These are phyloP conservation scores for Cremastobaeus sp. DNA, from an alignment of 2,888 invertebrate species.

Conservation along the genomic window DNA sequence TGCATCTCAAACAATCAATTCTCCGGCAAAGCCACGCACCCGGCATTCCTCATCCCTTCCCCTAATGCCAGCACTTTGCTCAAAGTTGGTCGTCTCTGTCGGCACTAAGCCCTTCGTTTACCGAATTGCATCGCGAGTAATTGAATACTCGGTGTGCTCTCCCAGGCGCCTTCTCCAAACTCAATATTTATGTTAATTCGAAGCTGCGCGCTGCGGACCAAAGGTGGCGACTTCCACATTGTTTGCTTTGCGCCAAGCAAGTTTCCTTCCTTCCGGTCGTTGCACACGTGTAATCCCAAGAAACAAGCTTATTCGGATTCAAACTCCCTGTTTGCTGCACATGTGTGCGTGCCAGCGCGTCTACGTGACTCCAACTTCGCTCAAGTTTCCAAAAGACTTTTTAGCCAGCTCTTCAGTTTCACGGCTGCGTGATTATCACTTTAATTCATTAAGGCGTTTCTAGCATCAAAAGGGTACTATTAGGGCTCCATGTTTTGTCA, in stretches of 20 bases:
- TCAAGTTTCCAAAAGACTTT: too few relatives aligned
- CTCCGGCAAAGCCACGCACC: background rate
- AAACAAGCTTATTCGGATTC: conserved; percentile 3
- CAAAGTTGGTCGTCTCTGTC: conserved; percentile 9
- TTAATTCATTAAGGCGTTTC: too few relatives aligned
- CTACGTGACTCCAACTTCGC: too few relatives aligned
- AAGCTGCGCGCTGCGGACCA: conserved; percentile 7
- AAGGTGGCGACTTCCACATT: conserved; percentile 5
- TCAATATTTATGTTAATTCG: conserved; percentile 47
- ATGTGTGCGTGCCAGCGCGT: background rate
- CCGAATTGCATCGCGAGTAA: conserved; percentile 35
- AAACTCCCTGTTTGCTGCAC: background rate
- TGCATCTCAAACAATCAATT: conserved; percentile 21
- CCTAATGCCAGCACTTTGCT: conserved; percentile 22
- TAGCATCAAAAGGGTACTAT: too few relatives aligned
- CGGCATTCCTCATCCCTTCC: conserved; percentile 25
- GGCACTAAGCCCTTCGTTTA: conserved; percentile 29
- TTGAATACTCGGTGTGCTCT: conserved; percentile 27
- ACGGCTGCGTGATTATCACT: too few relatives aligned
- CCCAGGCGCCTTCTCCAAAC: conserved; percentile 11
- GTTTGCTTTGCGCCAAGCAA: conserved; percentile 18
- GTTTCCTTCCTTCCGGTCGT: conserved; percentile 19
- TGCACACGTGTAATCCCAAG: background rate
- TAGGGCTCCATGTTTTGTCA: too few relatives aligned
- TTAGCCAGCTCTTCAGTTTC: too few relatives aligned